Evolutionary conservation across 2,888 invertebrate genomes (phyloP).

Genomic region (Drosophila rubida): DNA sequence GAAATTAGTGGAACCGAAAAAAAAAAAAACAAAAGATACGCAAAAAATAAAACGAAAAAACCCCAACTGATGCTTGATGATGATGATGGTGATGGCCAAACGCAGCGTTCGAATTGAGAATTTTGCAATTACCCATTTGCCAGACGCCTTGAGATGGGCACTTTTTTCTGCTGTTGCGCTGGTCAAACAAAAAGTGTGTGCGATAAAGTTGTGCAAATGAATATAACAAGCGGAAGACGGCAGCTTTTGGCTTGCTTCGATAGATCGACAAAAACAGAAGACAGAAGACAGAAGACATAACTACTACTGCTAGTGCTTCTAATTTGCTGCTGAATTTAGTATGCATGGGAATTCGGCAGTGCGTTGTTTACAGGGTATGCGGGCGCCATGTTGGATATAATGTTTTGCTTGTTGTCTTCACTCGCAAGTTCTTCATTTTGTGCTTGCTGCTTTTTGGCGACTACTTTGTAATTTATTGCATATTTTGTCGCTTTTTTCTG

Average conservation of each 20-base stretch:
- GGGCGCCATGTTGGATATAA: background rate
- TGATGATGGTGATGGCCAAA: constrained; percentile 41
- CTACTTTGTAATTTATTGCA: constrained; percentile 68
- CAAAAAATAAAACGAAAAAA: constrained; percentile 33
- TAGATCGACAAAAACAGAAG: background rate
- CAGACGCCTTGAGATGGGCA: constrained; percentile 57
- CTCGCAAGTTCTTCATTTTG: background rate
- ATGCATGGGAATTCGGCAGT: background rate
- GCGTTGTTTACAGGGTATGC: constrained; percentile 4
- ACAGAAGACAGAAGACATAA: background rate
- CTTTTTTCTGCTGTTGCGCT: constrained; percentile 23
- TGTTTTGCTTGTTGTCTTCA: constrained; percentile 10
- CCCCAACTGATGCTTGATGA: constrained; percentile 7
- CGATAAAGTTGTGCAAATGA: constrained; percentile 10
- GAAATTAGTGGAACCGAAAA: background rate
- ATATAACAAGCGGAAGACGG: background rate
- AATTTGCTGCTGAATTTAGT: background rate
- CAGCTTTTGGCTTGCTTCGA: background rate
- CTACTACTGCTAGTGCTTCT: background rate
- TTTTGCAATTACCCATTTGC: constrained; percentile 52
- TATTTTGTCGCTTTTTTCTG: constrained; percentile 36
- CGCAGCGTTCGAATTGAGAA: constrained; percentile 42
- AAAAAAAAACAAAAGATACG: background rate
- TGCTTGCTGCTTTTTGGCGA: constrained; percentile 5
- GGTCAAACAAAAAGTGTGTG: background rate